A percentile compares a stretch with the other conserved stretches of the same genome.
Conservation (phyloP, 2,888 invertebrate genomes). For the Subacronicta megacephala region DNA sequence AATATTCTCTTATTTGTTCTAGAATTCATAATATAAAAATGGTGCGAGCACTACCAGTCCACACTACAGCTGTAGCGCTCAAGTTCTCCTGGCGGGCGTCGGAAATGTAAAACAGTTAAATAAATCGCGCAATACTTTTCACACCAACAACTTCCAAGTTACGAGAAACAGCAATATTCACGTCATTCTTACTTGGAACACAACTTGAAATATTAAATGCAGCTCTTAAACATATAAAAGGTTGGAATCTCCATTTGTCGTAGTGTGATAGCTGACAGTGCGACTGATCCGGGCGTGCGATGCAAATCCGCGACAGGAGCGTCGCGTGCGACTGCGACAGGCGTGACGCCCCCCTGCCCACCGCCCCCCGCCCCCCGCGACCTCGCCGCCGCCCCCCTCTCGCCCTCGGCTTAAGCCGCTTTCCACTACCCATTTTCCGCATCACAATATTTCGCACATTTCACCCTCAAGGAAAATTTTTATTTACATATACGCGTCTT, state of each 20-base stretch:
- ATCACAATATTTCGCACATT: slow-evolving; percentile 54
- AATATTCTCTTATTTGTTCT: not conserved
- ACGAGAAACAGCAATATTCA: not conserved
- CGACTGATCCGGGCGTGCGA: slow-evolving; percentile 29
- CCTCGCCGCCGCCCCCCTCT: slow-evolving; percentile 3
- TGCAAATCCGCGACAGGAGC: slow-evolving; percentile 47
- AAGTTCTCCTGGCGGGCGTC: not conserved
- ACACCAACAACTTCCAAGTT: not conserved
- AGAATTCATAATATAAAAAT: slow-evolving; percentile 2
- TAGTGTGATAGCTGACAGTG: slow-evolving; percentile 40
- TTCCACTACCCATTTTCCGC: slow-evolving; percentile 53
- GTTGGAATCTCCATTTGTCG: slow-evolving; percentile 39
- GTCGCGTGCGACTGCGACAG: slow-evolving; percentile 48
- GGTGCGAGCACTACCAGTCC: not conserved
- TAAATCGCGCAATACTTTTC: slow-evolving; percentile 3
- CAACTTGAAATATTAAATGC: slow-evolving; percentile 25
- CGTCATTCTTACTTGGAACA: slow-evolving; percentile 7
- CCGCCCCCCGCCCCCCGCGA: not conserved
- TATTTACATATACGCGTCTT: slow-evolving; percentile 48
- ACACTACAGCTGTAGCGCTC: not conserved
- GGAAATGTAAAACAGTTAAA: slow-evolving; percentile 3
- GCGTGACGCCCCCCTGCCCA: slow-evolving; percentile 17
- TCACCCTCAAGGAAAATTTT: slow-evolving; percentile 36
- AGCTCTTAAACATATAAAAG: slow-evolving; percentile 29
- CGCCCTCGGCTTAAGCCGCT: slow-evolving; percentile 48